phyloP scores from a whole-genome alignment of 2,888 invertebrate genomes.

The Gerris lacustris region DNA sequence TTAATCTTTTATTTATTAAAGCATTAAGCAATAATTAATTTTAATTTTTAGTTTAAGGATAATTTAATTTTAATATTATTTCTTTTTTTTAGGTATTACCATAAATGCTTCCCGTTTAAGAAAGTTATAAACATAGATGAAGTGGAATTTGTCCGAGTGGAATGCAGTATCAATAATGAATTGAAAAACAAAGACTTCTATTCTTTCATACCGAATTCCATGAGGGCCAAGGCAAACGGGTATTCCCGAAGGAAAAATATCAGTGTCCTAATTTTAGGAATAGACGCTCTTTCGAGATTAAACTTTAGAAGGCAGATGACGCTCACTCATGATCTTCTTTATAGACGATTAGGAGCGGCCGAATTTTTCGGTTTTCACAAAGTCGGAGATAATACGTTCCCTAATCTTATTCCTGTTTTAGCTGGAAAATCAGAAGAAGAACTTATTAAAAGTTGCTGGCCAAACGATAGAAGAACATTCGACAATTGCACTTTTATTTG shows the following conservation, averaged over 20 bases:
- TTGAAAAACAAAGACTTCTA: conserved; percentile 32
- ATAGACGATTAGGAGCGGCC: conserved; percentile 49
- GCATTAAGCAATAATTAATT: no score
- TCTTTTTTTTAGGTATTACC: neutral
- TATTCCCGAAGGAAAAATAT: conserved; percentile 17
- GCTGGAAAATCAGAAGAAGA: conserved; percentile 57
- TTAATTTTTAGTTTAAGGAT: no score
- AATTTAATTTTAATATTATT: no score
- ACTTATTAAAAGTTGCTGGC: conserved; percentile 52
- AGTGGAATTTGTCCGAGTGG: conserved; percentile 57
- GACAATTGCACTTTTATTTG: conserved; percentile 75
- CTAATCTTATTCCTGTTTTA: conserved; percentile 71
- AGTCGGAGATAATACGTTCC: conserved; percentile 88
- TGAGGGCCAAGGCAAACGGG: neutral
- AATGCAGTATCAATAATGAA: conserved; percentile 40
- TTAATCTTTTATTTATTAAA: no score
- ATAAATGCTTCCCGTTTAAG: neutral
- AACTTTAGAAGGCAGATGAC: conserved; percentile 79
- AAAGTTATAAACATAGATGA: conserved; percentile 20
- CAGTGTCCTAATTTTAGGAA: conserved; percentile 59
- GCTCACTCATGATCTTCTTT: conserved; percentile 49
- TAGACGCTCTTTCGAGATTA: conserved; percentile 74
- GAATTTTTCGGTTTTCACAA: conserved; percentile 84
- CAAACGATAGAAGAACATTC: conserved; percentile 45
- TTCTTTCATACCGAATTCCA: conserved; percentile 11